Evolutionary conservation across 2,888 invertebrate species (phyloP).

Genomic region (Erebia ligea): DNA sequence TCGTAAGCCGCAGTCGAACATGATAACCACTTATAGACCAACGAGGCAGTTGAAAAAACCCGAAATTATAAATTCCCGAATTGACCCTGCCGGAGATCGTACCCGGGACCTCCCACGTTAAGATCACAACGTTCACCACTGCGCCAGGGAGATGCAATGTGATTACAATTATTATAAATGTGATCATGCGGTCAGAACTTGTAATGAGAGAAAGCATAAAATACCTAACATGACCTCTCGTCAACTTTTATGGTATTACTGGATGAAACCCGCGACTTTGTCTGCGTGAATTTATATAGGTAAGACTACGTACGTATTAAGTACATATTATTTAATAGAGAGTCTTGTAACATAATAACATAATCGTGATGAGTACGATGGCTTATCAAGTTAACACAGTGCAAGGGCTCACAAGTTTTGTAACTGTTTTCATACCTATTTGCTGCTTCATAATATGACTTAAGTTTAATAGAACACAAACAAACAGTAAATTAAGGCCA

Average conservation of each 20-base stretch:
- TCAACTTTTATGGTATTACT: not conserved
- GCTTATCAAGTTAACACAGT: not conserved
- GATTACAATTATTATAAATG: no score
- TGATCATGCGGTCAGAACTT: not conserved
- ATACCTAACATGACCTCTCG: not conserved
- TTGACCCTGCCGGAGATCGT: no score
- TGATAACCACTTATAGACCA: no score
- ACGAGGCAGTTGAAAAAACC: no score
- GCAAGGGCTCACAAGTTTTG: not conserved
- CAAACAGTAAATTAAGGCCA: no score
- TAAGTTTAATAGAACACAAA: no score
- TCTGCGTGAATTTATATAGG: not conserved
- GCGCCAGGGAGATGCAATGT: no score
- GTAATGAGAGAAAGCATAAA: conserved; percentile 9
- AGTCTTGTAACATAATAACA: not conserved
- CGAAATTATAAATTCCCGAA: no score
- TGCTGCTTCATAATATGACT: no score
- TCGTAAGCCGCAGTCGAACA: no score
- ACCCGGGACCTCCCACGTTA: no score
- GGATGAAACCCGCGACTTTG: not conserved
- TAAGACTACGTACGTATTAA: not conserved
- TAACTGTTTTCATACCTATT: not conserved
- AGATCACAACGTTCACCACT: no score
- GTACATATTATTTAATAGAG: not conserved
- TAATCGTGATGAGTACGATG: conserved; percentile 1